Evolutionary conservation across 2,113 vertebrate species (phyloP).

Genomic region (Aptenodytes patagonicus): DNA sequence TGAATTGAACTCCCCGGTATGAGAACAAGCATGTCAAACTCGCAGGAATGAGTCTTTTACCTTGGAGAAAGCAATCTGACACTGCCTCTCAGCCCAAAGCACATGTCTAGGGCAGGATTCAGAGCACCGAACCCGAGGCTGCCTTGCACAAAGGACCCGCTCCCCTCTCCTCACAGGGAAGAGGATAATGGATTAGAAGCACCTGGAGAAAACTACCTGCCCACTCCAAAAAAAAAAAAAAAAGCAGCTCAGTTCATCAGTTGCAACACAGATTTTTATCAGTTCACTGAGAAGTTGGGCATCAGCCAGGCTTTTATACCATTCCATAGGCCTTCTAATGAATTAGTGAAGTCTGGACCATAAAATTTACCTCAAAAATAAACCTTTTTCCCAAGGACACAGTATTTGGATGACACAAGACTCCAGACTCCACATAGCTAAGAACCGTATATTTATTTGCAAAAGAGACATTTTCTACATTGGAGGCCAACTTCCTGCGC

Average conservation of each 20-base stretch:
- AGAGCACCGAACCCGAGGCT: neutral
- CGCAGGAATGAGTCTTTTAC: neutral
- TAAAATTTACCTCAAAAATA: neutral
- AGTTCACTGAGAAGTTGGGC: neutral
- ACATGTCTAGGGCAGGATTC: neutral
- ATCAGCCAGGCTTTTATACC: neutral
- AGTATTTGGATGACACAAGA: neutral
- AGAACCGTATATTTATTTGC: conserved; percentile 44
- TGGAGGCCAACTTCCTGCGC: neutral
- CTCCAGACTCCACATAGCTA: neutral
- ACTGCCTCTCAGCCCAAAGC: neutral
- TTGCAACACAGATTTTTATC: neutral
- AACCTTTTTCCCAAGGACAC: neutral
- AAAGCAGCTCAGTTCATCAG: neutral
- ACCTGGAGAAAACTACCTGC: neutral
- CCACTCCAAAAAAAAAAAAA: neutral
- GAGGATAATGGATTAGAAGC: neutral
- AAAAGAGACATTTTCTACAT: neutral
- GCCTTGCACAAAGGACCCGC: neutral
- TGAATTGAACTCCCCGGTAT: neutral
- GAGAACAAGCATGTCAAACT: neutral
- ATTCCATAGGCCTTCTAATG: neutral
- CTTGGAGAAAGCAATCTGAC: neutral
- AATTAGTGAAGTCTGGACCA: neutral
- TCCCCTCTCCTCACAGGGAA: neutral